phyloP scores from a whole-genome alignment of 53 echinoderm and acorn worm species.

The Crossaster papposus region DNA sequence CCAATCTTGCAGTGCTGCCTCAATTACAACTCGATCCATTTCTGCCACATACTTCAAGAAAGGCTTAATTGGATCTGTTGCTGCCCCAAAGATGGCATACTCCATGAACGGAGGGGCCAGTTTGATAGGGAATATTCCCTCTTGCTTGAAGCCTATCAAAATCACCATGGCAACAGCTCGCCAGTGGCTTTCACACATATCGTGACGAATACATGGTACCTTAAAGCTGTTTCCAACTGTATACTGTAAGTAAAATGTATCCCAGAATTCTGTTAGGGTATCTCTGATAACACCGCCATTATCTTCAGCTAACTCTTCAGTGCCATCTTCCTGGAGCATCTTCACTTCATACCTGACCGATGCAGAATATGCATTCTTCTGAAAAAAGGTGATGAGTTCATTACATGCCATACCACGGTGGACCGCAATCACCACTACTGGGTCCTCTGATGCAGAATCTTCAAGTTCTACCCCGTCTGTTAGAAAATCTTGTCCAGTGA shows the following conservation, averaged over 20 bases:
- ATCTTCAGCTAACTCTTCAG: slow-evolving; percentile 12
- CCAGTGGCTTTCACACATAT: neutral
- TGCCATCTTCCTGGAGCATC: slow-evolving; percentile 4
- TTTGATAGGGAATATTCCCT: slow-evolving; percentile 3
- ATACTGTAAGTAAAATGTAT: slow-evolving; percentile 13
- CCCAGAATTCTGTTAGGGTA: neutral
- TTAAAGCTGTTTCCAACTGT: neutral
- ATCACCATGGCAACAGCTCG: slow-evolving; percentile 2
- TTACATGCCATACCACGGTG: neutral
- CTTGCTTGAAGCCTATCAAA: slow-evolving; percentile 1
- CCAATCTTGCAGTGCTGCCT: neutral
- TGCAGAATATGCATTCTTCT: neutral
- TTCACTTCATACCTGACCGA: too few species aligned
- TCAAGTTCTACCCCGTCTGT: too few species aligned
- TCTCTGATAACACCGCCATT: slow-evolving; percentile 4
- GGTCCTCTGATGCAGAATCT: too few species aligned
- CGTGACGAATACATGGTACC: slow-evolving; percentile 14
- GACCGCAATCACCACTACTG: too few species aligned
- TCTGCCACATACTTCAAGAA: slow-evolving; percentile 1
- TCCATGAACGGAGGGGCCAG: slow-evolving; percentile 11
- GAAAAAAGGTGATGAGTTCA: neutral
- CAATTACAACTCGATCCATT: neutral
- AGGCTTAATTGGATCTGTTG: neutral
- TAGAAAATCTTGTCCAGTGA: too few species aligned
- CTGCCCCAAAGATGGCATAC: neutral